Percentiles rank a stretch among this genome's conserved stretches.
phyloP scores from a whole-genome alignment of 2,888 invertebrate genomes.

The Diadromus collaris region DNA sequence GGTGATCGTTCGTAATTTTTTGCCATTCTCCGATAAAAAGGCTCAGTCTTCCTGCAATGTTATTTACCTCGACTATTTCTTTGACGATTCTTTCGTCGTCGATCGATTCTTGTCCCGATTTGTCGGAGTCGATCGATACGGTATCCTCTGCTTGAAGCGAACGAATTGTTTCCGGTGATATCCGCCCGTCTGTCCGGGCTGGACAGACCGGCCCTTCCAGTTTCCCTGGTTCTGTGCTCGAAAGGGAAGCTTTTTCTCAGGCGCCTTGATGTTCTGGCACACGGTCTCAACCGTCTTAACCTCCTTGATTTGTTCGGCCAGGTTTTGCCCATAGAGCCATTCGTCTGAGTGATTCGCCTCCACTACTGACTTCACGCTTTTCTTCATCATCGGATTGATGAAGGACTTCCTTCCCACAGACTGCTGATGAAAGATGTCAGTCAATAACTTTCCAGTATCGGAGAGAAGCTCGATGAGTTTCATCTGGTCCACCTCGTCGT shows the following conservation, averaged over 20 bases:
- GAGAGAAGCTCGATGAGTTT: conserved; percentile 38
- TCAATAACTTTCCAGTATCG: conserved; percentile 50
- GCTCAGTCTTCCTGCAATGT: conserved; percentile 35
- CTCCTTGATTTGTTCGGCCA: conserved; percentile 53
- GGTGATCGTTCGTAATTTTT: conserved; percentile 32
- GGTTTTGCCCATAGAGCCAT: conserved; percentile 51
- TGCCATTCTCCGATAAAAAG: conserved; percentile 20
- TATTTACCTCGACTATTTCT: conserved; percentile 40
- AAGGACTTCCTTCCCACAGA: conserved; percentile 25
- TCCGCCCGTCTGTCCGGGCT: conserved; percentile 53
- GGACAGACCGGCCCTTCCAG: conserved; percentile 49
- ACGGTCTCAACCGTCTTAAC: conserved; percentile 47
- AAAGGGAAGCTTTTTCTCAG: conserved; percentile 18
- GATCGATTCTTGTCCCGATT: conserved; percentile 41
- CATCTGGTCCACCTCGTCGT: conserved; percentile 45
- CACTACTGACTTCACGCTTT: conserved; percentile 34
- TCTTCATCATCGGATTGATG: conserved; percentile 54
- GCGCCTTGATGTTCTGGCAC: conserved; percentile 37
- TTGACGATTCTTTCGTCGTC: conserved; percentile 31
- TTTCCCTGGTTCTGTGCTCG: conserved; percentile 44
- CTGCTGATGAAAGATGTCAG: conserved; percentile 33
- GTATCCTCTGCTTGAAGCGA: conserved; percentile 41
- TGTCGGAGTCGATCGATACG: conserved; percentile 32
- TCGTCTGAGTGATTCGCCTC: conserved; percentile 43
- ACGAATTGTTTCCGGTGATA: conserved; percentile 44